Conservation (phyloP, 2,888 invertebrate species). For the Rhaphigaster nebulosa region DNA sequence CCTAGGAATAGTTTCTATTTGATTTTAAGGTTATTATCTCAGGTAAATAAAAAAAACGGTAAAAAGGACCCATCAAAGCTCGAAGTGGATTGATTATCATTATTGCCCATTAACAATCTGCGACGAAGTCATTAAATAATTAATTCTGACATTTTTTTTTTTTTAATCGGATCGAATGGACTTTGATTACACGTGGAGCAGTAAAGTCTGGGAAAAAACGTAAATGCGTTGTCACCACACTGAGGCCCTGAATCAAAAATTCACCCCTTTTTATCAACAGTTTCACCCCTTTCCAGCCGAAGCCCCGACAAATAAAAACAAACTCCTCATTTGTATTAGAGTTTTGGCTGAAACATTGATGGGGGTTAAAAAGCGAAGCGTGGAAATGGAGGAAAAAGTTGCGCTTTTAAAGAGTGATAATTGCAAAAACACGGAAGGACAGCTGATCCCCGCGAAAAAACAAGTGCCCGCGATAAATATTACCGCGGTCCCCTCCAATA, state of each 20-base stretch:
- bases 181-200: not conserved
- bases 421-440: conserved; percentile 48
- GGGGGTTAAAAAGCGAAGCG: not conserved
- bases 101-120: not conserved
- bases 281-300: conserved; percentile 10
- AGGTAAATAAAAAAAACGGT: too few relatives aligned
- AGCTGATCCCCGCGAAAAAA: conserved; percentile 20
- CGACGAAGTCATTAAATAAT: not conserved
- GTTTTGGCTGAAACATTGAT: conserved; percentile 39
- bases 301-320: conserved; percentile 53
- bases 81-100: not conserved
- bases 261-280: conserved; percentile 37
- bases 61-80: not conserved
- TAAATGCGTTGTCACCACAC: conserved; percentile 24
- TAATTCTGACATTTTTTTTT: not conserved
- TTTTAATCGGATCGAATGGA: not conserved
- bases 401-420: conserved; percentile 33
- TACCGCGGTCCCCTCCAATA: not conserved
- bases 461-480: conserved; percentile 36
- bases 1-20: too few relatives aligned
- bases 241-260: conserved; percentile 40
- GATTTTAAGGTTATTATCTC: too few relatives aligned
- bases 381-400: conserved; percentile 36
- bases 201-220: not conserved
- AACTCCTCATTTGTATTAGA: conserved; percentile 51